Evolutionary conservation across 2,888 invertebrate genomes (phyloP), one percentile per base, ranked within the genome.

Genomic region (Kryphioiulus occultus): DNA sequence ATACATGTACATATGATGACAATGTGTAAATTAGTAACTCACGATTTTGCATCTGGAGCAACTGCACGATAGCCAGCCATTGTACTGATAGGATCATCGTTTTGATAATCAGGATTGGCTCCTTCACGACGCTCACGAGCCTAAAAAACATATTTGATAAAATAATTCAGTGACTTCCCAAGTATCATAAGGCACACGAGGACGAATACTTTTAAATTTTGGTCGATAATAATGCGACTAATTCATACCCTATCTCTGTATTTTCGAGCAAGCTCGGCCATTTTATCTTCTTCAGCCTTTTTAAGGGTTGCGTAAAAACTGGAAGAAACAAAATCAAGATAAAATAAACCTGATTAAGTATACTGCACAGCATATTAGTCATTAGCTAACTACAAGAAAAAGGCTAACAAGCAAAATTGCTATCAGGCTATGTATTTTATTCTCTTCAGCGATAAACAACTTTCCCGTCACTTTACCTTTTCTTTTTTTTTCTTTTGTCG

Each of bases 1-100:
- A n/a, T n/a, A n/a, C n/a, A n/a, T n/a, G n/a, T n/a, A n/a, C n/a
- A n/a, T n/a, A n/a, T n/a, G n/a, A n/a, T n/a, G n/a, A n/a, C n/a
- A n/a, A n/a, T n/a, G n/a, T n/a, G n/a, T n/a, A n/a, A n/a, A n/a
- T n/a, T n/a, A n/a, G n/a, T n/a, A 88, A 90, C 92, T 91, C 95
- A 89, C 97, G 98, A 97, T 91, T 98, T 98, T 19, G 97, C 92
- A 93, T 99, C 99, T 0, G 99, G 99, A 3, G 99, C 99, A 0
- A 99, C 99, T 10, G 99, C 99, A 91, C 98, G 92, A 91, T 97
- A 97, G 47, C 96, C 96, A 7, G 97, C 96, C 30, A 95, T 96
- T 85, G 96, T 95, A 89, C 97, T 96, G 0, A 92, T 91, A 22
- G 97, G 96, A 91, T 98, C 97, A 87, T 95, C 95, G 9, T 95